Evolutionary conservation across 2,888 invertebrate genomes (phyloP), one percentile per base, ranked within the genome.

Genomic region (Neoascia interrupta): DNA sequence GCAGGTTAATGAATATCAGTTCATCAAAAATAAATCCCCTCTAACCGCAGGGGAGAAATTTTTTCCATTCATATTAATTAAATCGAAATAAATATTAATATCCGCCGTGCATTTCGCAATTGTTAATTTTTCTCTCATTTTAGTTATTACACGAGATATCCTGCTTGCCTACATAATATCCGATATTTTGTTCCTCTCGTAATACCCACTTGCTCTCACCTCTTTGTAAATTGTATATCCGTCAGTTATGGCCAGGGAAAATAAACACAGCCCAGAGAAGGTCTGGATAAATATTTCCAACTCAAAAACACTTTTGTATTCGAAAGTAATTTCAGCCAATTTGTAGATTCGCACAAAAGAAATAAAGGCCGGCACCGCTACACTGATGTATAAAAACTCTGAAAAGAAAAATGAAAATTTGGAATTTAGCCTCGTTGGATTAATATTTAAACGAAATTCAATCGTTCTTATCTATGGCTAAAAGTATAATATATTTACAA

Each of bases 141-240:
- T 15, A 41, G 34, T 37, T 47, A 15, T 19, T 31, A 47, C 54
- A 49, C 56, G 13, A 31, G 16, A 26, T 3, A 26, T 26, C 4
- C 11, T 34, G 34, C n/a, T n/a, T 2, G 13, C 15, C 15, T 13
- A 1, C 0, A 11, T 37, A 0, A 4, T 37, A 13, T n/a, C 13
- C 37, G 10, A 26, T 26, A 1, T 1, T 26, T 3, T 11, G 26
- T 47, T 6, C 23, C 19, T 11, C 8, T 11, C 21, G 13, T 15
- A n/a, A n/a, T n/a, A 10, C 26, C 6, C 28, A 28, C 3, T 31
- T 45, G 86, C 88, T 31, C 68, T 58, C 43, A 88, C 88, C 87
- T 88, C 87, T 75, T 86, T 88, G 54, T 88, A 88, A 51, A 88
- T 84, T 4, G 88, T 85, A 61, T 83, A 85, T 3, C 84, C 87